Percentiles rank a stretch among this genome's conserved stretches.
Evolutionary conservation across 2,113 vertebrate genomes (phyloP).

Genomic region (Neodontobutis hainanensis): DNA sequence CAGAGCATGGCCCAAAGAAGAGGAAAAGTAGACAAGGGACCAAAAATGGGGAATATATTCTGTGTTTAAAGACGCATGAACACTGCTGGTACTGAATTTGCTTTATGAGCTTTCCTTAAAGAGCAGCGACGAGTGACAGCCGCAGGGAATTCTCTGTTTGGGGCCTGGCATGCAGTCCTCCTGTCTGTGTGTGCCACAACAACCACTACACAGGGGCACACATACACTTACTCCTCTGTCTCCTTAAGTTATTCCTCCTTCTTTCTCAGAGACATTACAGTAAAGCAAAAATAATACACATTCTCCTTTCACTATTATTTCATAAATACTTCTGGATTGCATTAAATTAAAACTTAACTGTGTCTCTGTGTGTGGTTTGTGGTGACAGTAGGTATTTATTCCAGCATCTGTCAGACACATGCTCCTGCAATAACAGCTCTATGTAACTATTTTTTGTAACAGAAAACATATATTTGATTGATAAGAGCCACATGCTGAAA

Average conservation of each 20-base stretch:
- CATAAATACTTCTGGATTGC: background rate
- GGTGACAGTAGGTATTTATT: constrained; percentile 18
- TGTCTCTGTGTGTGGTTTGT: constrained; percentile 26
- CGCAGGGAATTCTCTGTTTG: constrained; percentile 27
- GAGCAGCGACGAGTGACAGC: constrained; percentile 34
- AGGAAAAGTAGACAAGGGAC: constrained; percentile 4
- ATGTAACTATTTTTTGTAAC: constrained; percentile 28
- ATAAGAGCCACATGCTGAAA: constrained; percentile 43
- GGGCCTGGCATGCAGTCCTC: constrained; percentile 27
- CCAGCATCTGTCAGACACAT: constrained; percentile 69
- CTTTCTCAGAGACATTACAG: background rate
- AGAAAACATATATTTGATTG: constrained; percentile 6
- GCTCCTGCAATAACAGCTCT: constrained; percentile 43
- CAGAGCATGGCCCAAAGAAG: background rate
- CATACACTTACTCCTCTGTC: constrained; percentile 34
- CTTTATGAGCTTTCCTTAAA: constrained; percentile 48
- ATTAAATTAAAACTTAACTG: constrained; percentile 8
- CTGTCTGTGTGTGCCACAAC: constrained; percentile 47
- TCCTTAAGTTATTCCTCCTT: constrained; percentile 4
- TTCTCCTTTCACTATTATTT: background rate
- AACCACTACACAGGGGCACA: constrained; percentile 37
- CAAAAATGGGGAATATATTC: background rate
- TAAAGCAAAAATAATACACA: background rate
- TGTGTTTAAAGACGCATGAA: constrained; percentile 23
- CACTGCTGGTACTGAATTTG: constrained; percentile 1